These are phyloP conservation scores for Halocynthia aurantium DNA, from an alignment of 23 tunicate genomes.

Conservation along the genomic window DNA sequence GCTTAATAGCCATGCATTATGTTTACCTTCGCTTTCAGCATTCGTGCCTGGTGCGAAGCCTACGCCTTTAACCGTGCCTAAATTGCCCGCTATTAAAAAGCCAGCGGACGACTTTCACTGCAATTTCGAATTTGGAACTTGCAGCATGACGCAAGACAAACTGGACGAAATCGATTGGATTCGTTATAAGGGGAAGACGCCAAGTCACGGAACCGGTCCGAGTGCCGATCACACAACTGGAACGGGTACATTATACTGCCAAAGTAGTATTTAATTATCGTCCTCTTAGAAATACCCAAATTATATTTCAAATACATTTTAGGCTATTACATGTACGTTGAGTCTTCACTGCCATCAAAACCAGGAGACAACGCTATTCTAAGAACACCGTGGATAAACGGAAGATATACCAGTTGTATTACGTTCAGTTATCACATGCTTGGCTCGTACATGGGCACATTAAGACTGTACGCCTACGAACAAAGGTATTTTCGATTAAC, in stretches of 20 bases:
- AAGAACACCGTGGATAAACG: conserved; percentile 76
- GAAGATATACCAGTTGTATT: conserved; percentile 23
- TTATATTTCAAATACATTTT: conserved; percentile 1
- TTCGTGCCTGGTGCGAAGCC: conserved; percentile 26
- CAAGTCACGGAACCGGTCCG: conserved; percentile 73
- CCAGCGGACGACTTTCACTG: conserved; percentile 39
- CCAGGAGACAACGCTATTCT: conserved; percentile 83
- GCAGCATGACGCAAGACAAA: conserved; percentile 82
- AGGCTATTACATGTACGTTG: conserved; percentile 90
- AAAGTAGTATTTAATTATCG: background rate
- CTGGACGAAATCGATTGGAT: conserved; percentile 62
- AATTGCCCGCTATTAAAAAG: conserved; percentile 41
- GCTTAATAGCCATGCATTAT: too few relatives aligned
- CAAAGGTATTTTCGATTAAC: conserved; percentile 26
- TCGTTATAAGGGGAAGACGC: conserved; percentile 22
- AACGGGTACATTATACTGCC: conserved; percentile 35
- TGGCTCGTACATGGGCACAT: conserved; percentile 82
- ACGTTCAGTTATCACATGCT: conserved; percentile 76
- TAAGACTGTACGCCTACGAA: conserved; percentile 79
- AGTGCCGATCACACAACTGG: conserved; percentile 61
- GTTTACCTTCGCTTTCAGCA: conserved; percentile 13
- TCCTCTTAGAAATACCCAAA: background rate
- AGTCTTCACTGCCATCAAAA: conserved; percentile 74
- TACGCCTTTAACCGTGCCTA: conserved; percentile 34
- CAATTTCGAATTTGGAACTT: conserved; percentile 57